These are phyloP conservation scores for Henicopernis longicauda DNA, from an alignment of 2,113 vertebrate genomes.

Conservation along the genomic window DNA sequence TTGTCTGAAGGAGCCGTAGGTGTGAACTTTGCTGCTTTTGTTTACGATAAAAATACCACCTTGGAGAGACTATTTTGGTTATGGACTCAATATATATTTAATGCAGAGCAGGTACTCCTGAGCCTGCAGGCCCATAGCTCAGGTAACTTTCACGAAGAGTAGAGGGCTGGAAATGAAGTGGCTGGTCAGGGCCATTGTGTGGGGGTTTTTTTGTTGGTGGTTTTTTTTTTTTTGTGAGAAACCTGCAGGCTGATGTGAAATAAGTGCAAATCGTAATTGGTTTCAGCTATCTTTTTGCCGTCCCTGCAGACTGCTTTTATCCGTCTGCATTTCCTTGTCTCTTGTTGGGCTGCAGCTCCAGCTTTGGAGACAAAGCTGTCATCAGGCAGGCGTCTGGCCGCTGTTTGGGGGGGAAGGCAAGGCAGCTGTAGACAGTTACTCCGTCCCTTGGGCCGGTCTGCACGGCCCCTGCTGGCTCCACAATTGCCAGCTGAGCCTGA, in stretches of 20 bases:
- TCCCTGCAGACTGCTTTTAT: not conserved
- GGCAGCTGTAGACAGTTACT: not conserved
- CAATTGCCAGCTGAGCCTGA: not conserved
- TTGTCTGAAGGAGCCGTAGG: not conserved
- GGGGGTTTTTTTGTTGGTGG: too few relatives aligned
- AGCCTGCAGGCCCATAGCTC: not conserved
- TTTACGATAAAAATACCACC: not conserved
- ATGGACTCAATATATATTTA: not conserved
- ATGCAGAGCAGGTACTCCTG: not conserved
- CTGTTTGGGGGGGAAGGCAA: not conserved
- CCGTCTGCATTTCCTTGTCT: not conserved
- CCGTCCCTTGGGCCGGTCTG: not conserved
- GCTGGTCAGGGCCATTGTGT: not conserved
- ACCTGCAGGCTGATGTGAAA: not conserved
- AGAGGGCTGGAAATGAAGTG: not conserved
- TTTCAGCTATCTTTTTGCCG: not conserved
- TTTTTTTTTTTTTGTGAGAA: not conserved
- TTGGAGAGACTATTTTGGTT: not conserved
- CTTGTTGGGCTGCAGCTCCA: not conserved
- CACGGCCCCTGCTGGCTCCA: accelerated
- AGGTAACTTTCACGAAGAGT: not conserved
- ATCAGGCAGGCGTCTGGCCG: accelerated
- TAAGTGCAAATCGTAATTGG: not conserved
- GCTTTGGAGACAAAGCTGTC: not conserved
- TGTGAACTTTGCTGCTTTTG: not conserved